Evolutionary conservation across 2,797 vertebrate genomes (phyloP).

Genomic region (Tachyglossus aculeatus): DNA sequence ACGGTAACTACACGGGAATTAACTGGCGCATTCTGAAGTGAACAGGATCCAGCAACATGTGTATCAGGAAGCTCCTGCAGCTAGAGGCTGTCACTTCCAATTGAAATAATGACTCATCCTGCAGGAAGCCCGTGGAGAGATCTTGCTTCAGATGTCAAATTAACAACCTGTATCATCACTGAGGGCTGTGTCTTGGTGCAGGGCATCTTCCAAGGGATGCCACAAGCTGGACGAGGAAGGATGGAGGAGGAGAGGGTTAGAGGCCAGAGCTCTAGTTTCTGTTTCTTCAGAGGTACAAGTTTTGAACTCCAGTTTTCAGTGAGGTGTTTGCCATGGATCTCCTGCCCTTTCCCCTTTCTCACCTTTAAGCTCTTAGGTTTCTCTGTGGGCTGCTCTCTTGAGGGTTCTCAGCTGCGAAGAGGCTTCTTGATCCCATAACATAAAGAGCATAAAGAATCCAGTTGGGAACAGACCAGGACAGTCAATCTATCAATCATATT

Average conservation of each 20-base stretch:
- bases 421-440: conserved; percentile 42
- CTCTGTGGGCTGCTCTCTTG: conserved; percentile 18
- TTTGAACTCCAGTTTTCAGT: not conserved
- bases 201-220: not conserved
- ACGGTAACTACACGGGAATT: no score
- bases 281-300: conserved; percentile 8
- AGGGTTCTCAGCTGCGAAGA: conserved; percentile 55
- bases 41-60: conserved; percentile 3
- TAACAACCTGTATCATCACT: not conserved
- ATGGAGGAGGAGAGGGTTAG: conserved; percentile 9
- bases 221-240: not conserved
- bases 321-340: not conserved
- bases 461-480: conserved; percentile 39
- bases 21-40: conserved; percentile 1
- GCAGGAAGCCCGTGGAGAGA: conserved; percentile 39
- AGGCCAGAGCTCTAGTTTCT: conserved; percentile 24
- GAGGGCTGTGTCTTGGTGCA: not conserved
- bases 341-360: conserved; percentile 9
- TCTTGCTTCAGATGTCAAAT: conserved; percentile 42
- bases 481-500: no score
- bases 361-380: conserved; percentile 9
- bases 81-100: conserved; percentile 43
- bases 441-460: conserved; percentile 45
- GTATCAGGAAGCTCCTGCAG: conserved; percentile 20
- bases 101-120: conserved; percentile 58